Base-by-base conservation (phyloP, 37 sponge, comb jelly and placozoan genomes). In the Aplysina aerophoba region DNA sequence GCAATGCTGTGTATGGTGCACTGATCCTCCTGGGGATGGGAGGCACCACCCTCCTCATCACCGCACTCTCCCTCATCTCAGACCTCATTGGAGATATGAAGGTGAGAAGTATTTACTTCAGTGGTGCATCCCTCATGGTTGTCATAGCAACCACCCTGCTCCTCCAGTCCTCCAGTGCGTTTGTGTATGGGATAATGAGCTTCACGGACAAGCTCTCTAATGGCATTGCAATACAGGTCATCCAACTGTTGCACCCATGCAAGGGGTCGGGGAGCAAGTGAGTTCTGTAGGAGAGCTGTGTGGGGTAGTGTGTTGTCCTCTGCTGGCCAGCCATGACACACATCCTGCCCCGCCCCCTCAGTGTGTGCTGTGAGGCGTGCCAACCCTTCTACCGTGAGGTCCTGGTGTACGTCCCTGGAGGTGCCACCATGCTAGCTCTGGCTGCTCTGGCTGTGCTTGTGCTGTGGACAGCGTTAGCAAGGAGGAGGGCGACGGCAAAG, bases 111-210 rank as follows among this genome's bases (percentile, higher is more conserved):
- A 21, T 8, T 39, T 6, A 50, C 38, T 11, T 22, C 33, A 21
- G 72, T 68, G 24, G 20, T 83, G 84, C 69, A 40, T 50, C 0
- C 20, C 15, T 40, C 6, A 60, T 30, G 27, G 25, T 15, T 61
- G 24, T 39, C 34, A 28, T 36, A 25, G 20, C 21, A 19, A 50
- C 36, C 41, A 15, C n/a, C 57, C n/a, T 56, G 12, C 16, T 33
- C 20, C 55, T 84, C 27, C 85, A 96, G 97, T 85, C 85, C 4
- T 95, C 92, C 61, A 88, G 96, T 81, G 96, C 98, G 0, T 95
- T 98, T 86, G 98, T 98, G 33, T 98, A 98, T 83, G 98, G 98
- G 8, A 85, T 93, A 17, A 98, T 98, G 98, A 94, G 94, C 28
- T 95, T 98, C 87, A 90, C 93, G 0, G 98, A 98, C 79, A 98